Evolutionary conservation across 2,888 invertebrate genomes (phyloP), one percentile per base, ranked within the genome.

Genomic region (Malacosoma neustria): DNA sequence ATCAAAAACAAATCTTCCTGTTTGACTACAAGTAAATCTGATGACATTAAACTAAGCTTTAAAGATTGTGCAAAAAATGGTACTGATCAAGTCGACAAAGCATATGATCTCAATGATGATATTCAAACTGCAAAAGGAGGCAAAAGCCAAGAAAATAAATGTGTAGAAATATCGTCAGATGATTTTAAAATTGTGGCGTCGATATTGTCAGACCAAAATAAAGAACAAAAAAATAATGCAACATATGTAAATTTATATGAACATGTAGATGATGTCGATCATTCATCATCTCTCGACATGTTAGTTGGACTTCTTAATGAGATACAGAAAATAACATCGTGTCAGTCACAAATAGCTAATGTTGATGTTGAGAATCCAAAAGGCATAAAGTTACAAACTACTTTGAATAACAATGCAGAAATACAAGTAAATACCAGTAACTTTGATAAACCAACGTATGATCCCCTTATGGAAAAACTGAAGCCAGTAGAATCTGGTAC

Each of bases 221-320:
- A 22, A 22, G 22, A 22, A 22, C 6, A 7, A 3, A 22, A 22
- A 22, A 9, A 22, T 22, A 22, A 43, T 42, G 13, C 40, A 42
- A 37, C 40, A 33, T 34, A 40, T 40, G 33, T 48, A 48, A 12
- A 30, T 7, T 2, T 9, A 22, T 9, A 22, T 22, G 22, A 22
- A 22, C 22, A 46, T 34, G 31, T 42, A 30, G 56, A 60, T 7
- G 42, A 41, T 38, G 46, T 73, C 3, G 62, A 69, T 32, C 67
- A 67, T 32, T 69, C 72, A 3, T 65, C 72, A 11, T 82, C 82
- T 3, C 61, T 85, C 5, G 84, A 82, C 36, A 66, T 81, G 46
- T 50, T 85, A 41, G 73, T 77, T 3, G 71, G 72, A 9, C 59
- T 85, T 33, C 56, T 85, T 34, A 77, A 75, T 46, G 84, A 85